Conservation (phyloP, 30 jellyfish, hydroid and myxozoan species). For the Catostylus mosaicus region DNA sequence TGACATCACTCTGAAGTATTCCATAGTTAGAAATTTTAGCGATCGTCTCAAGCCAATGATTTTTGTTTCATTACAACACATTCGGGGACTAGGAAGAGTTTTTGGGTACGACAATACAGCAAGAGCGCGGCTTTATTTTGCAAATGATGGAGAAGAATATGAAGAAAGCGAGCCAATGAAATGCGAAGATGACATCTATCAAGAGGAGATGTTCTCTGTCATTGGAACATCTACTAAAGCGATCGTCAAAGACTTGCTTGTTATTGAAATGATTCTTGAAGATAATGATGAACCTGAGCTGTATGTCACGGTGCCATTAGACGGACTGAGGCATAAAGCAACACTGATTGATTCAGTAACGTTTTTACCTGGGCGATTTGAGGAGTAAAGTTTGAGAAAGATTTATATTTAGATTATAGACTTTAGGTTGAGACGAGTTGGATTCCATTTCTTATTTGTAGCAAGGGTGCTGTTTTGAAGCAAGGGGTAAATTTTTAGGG, state of each 20-base stretch:
- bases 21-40: conserved; percentile 71
- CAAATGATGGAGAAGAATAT: conserved; percentile 30
- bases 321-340: conserved; percentile 51
- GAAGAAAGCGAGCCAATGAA: conserved; percentile 53
- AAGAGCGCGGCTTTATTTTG: conserved; percentile 39
- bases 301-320: conserved; percentile 38
- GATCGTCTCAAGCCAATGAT: conserved; percentile 53
- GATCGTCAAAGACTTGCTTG: conserved; percentile 60
- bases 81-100: conserved; percentile 36
- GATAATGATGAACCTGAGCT: conserved; percentile 52
- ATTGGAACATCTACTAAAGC: conserved; percentile 57
- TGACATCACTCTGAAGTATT: conserved; percentile 27
- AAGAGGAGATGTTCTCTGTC: conserved; percentile 73
- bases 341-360: conserved; percentile 47
- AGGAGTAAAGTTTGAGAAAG: neutral
- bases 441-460: neutral
- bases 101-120: conserved; percentile 13
- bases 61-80: conserved; percentile 59
- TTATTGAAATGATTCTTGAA: conserved; percentile 56
- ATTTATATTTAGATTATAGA: no score
- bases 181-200: conserved; percentile 37
- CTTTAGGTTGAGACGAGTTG: neutral
- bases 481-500: no score
- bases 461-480: no score
- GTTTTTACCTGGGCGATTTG: conserved; percentile 23